These are phyloP conservation scores for Astreopora myriophthalma DNA, from an alignment of 64 coral and sea anemone genomes.

Conservation along the genomic window DNA sequence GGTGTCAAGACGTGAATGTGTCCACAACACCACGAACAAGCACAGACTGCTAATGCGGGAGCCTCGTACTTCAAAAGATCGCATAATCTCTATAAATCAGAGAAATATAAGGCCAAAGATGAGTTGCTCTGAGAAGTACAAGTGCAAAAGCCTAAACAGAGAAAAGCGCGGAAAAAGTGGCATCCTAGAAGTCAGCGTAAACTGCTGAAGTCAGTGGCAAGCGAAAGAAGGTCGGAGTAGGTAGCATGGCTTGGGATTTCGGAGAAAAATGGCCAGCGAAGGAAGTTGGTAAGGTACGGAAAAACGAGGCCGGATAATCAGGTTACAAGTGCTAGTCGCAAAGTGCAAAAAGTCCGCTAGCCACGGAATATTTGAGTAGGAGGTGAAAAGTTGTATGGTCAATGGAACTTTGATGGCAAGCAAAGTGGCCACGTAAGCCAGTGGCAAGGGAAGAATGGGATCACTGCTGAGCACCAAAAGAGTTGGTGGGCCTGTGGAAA, in stretches of 20 bases:
- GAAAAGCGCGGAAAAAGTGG: background rate
- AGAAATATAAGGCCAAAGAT: background rate
- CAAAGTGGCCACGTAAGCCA: background rate
- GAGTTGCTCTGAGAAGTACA: background rate
- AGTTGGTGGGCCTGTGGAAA: no score
- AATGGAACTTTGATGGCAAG: no score
- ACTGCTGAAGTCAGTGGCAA: background rate
- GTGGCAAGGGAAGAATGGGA: no score
- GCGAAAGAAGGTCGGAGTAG: background rate
- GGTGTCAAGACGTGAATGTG: slow-evolving; percentile 52
- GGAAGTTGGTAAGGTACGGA: no score
- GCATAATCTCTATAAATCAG: slow-evolving; percentile 33
- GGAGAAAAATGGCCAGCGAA: no score
- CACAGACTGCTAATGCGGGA: slow-evolving; percentile 62
- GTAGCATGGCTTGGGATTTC: no score
- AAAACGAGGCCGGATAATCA: no score
- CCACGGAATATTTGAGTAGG: no score
- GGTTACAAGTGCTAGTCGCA: background rate
- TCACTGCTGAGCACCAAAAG: no score
- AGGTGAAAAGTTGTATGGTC: no score
- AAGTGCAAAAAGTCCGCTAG: background rate
- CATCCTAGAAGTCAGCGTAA: background rate
- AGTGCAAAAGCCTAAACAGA: background rate
- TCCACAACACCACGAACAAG: slow-evolving; percentile 70
- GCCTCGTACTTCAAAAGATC: slow-evolving; percentile 68